These are phyloP conservation scores for Sphecodes monilicornis DNA, from an alignment of 2,888 invertebrate genomes.

Conservation along the genomic window DNA sequence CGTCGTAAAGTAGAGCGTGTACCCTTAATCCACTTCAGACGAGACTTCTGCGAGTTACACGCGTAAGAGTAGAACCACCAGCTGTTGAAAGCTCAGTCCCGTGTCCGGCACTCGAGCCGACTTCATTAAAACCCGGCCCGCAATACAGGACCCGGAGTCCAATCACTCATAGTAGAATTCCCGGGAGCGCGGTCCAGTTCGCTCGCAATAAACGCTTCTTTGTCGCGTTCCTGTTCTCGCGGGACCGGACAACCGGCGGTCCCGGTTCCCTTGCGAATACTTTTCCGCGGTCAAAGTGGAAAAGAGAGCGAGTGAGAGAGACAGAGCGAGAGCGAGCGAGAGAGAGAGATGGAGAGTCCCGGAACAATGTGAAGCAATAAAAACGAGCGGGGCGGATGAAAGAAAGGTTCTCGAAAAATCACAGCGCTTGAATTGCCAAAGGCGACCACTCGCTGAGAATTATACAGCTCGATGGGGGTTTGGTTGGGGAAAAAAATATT, in stretches of 20 bases:
- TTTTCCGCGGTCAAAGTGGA: neutral
- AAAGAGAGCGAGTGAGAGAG: too few species aligned
- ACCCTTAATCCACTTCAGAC: slow-evolving; percentile 8
- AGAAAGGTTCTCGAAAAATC: slow-evolving; percentile 9
- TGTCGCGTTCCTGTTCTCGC: neutral
- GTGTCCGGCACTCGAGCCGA: neutral
- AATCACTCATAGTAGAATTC: slow-evolving; percentile 2
- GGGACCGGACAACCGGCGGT: neutral
- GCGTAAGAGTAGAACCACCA: neutral
- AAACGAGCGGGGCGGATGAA: neutral
- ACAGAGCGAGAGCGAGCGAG: too few species aligned
- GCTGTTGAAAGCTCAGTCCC: neutral
- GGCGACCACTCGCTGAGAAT: neutral
- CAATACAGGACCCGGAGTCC: neutral
- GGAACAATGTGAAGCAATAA: slow-evolving; percentile 15
- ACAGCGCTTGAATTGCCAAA: neutral
- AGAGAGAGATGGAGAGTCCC: too few species aligned
- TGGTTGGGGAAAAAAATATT: neutral
- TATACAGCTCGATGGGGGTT: neutral
- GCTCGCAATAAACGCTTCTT: neutral
- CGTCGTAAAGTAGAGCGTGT: neutral
- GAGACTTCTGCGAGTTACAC: neutral
- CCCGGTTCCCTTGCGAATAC: neutral
- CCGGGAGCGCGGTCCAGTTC: neutral
- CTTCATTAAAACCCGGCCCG: slow-evolving; percentile 1